Evolutionary conservation across 2,797 vertebrate species (phyloP), one percentile per base, ranked within the genome.

Genomic region (Petrocephalus sullivani): DNA sequence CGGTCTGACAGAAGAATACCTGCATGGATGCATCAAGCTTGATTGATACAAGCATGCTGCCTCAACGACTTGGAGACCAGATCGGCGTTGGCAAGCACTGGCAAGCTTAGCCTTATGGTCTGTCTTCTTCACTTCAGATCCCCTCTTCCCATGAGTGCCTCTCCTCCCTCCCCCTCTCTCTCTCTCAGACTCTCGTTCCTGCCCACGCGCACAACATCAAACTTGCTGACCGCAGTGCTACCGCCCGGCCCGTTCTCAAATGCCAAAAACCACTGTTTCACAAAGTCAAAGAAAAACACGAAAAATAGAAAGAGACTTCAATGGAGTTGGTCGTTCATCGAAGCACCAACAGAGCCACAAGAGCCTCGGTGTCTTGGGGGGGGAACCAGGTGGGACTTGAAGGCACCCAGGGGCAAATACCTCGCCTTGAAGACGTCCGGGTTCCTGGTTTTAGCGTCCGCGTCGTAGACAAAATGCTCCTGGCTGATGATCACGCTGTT

Each of bases 381-480:
- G 49, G 67, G 28, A 41, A 14, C 67, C 14, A 0, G 67, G 14
- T 14, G 12, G 33, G 5, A 41, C 33, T 75, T 75, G 33, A 75
- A 75, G 33, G 67, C 67, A 41, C 14, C 67, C 33, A 75, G 67
- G 67, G 67, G 14, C 12, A 75, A 28, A 28, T 92, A 98, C 98
- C 98, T 98, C 94, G 90, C 95, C 93, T 97, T 97, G 91, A 91
- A 95, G 92, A 87, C 92, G 37, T 92, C 87, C 28, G 91, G 89
- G 92, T 96, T 92, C 91, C 93, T 95, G 88, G 87, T 92, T 93
- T 95, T 95, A 90, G 93, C 93, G 87, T 97, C 96, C 86, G 95
- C 94, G 71, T 97, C 96, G 82, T 98, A 99, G 94, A 99, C 95
- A 93, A 99, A 99, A 93, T 97, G 98, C 87, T 98, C 96, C 92